A percentile compares a stretch with the other conserved stretches of the same genome.
Evolutionary conservation across 1,140 invertebrate species (phyloP).

Genomic region (Samia ricini): DNA sequence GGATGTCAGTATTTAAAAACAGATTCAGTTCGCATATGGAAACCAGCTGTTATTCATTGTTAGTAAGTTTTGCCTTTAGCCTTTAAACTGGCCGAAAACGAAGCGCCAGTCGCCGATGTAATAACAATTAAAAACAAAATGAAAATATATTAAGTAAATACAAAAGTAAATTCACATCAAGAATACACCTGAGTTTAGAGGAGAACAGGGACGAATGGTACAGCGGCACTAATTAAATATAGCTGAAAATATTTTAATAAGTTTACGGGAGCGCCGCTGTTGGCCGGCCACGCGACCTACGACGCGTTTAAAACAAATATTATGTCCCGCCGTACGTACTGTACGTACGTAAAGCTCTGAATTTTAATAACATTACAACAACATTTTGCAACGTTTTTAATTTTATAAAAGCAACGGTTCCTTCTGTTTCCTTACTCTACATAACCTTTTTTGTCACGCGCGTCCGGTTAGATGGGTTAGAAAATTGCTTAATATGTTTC

Average conservation of each 20-base stretch:
- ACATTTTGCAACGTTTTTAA: conserved; percentile 67
- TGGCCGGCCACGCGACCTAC: not conserved
- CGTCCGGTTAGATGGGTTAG: not conserved
- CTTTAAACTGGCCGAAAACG: too few relatives aligned
- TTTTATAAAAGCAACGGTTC: conserved; percentile 62
- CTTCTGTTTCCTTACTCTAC: conserved; percentile 30
- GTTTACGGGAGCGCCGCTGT: conserved; percentile 56
- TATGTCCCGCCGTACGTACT: conserved; percentile 53
- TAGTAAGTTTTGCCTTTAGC: too few relatives aligned
- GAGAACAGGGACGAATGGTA: conserved; percentile 57
- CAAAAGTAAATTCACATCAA: conserved; percentile 9
- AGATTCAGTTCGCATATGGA: too few relatives aligned
- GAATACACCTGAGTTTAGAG: conserved; percentile 42
- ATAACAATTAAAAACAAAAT: too few relatives aligned
- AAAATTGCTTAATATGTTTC: not conserved
- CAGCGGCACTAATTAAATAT: conserved; percentile 67
- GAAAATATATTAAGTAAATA: not conserved
- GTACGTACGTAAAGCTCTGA: conserved; percentile 54
- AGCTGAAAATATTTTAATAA: conserved; percentile 73
- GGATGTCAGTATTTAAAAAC: too few relatives aligned
- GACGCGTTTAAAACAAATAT: conserved; percentile 67
- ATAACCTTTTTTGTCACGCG: not conserved
- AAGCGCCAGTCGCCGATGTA: too few relatives aligned
- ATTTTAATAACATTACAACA: conserved; percentile 75
- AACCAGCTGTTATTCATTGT: too few relatives aligned